Evolutionary conservation across 2,113 vertebrate genomes (phyloP).

Genomic region (Artemisiospiza belli): DNA sequence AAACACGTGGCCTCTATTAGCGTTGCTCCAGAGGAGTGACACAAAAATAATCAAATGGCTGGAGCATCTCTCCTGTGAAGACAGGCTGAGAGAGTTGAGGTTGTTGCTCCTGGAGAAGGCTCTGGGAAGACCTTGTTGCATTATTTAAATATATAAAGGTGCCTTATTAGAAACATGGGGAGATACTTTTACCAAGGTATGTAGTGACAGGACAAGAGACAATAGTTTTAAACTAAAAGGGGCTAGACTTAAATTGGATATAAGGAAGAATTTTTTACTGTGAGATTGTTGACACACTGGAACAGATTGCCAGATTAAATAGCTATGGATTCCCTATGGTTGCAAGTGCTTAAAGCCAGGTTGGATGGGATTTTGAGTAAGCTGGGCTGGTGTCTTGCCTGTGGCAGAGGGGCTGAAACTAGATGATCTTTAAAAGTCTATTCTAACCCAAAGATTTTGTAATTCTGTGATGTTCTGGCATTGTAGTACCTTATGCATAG

Average conservation of each 20-base stretch:
- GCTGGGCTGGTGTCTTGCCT: neutral
- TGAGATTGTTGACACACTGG: neutral
- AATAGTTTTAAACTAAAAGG: neutral
- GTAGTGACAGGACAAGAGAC: neutral
- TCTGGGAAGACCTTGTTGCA: neutral
- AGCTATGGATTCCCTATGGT: rapidly evolving
- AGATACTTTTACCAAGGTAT: neutral
- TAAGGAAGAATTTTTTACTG: neutral
- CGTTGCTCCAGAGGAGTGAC: neutral
- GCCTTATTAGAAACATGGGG: neutral
- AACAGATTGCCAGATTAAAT: neutral
- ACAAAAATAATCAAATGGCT: neutral
- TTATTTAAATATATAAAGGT: neutral
- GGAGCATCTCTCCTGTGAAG: neutral
- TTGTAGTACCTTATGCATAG: neutral
- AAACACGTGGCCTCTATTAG: rapidly evolving
- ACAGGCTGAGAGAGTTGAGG: neutral
- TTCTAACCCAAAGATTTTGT: neutral
- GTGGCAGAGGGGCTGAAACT: neutral
- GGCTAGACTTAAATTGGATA: neutral
- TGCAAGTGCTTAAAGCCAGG: neutral
- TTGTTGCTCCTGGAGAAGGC: neutral
- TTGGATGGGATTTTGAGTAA: neutral
- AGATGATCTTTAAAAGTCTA: neutral
- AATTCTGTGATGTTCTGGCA: neutral